These are phyloP conservation scores for Conchocele bisecta DNA, from an alignment of 2,888 invertebrate genomes.

Conservation along the genomic window DNA sequence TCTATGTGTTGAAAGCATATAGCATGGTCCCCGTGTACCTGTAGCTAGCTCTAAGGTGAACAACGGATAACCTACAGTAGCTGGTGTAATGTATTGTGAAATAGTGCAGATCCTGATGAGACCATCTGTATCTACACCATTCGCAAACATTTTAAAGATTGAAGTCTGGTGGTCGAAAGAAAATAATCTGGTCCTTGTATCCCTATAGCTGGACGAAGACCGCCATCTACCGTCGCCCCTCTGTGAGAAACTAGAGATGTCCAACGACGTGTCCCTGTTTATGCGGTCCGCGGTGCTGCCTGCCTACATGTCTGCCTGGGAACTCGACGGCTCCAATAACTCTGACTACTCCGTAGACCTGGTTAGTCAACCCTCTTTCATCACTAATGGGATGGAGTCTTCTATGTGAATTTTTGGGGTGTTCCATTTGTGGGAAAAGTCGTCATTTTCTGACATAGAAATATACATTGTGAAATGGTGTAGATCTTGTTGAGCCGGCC, in stretches of 20 bases:
- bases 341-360: constrained; percentile 47
- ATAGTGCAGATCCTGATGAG: too few relatives aligned
- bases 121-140: not conserved
- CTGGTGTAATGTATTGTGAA: not conserved
- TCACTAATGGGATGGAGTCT: too few relatives aligned
- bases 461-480: too few relatives aligned
- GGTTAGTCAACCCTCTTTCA: too few relatives aligned
- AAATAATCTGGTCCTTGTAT: not conserved
- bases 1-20: too few relatives aligned
- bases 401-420: too few relatives aligned
- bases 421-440: too few relatives aligned
- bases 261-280: constrained; percentile 9
- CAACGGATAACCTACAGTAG: too few relatives aligned
- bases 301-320: constrained; percentile 54
- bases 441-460: too few relatives aligned
- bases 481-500: too few relatives aligned
- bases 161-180: not conserved
- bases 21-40: too few relatives aligned
- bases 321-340: constrained; percentile 23
- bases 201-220: constrained; percentile 53
- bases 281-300: constrained; percentile 25
- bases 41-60: too few relatives aligned
- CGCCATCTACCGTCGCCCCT: constrained; percentile 68
- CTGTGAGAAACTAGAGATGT: constrained; percentile 62
- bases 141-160: not conserved